phyloP scores from a whole-genome alignment of 1,140 invertebrate species.

The Maconellicoccus hirsutus region DNA sequence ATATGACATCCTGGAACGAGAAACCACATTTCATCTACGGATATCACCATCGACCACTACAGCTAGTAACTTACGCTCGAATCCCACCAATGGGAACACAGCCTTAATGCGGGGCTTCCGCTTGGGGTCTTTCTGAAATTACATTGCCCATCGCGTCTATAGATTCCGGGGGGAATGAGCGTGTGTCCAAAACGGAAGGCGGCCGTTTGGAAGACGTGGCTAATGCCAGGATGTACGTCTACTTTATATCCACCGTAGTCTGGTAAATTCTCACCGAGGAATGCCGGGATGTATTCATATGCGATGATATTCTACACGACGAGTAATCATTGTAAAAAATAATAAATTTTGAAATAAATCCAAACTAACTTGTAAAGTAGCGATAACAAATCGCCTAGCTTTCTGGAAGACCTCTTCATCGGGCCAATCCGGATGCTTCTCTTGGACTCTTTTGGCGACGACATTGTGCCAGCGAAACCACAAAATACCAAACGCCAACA shows the following conservation, averaged over 20 bases:
- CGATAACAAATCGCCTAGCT: conserved; percentile 78
- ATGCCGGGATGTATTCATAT: conserved; percentile 90
- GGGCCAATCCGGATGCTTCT: conserved; percentile 71
- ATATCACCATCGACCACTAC: no score
- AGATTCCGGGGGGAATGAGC: conserved; percentile 84
- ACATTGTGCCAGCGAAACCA: conserved; percentile 95
- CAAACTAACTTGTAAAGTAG: conserved; percentile 68
- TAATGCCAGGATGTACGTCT: conserved; percentile 88
- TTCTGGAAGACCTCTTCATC: conserved; percentile 92
- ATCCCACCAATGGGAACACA: conserved; percentile 98
- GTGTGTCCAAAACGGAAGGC: conserved; percentile 97
- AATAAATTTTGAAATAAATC: conserved; percentile 1
- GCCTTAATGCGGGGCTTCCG: conserved; percentile 70
- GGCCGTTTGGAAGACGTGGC: conserved; percentile 93
- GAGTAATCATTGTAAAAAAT: conserved; percentile 34
- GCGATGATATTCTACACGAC: conserved; percentile 96
- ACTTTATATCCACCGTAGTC: conserved; percentile 73
- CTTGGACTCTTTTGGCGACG: conserved; percentile 63
- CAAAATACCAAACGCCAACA: conserved; percentile 84
- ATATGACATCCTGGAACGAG: conserved; percentile 74
- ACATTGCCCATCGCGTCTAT: conserved; percentile 67
- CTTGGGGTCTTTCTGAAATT: conserved; percentile 66
- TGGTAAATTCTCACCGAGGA: conserved; percentile 57
- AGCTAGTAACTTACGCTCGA: conserved; percentile 61
- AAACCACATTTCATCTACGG: no score